phyloP scores from a whole-genome alignment of 2,113 vertebrate species.

The Willisornis vidua region DNA sequence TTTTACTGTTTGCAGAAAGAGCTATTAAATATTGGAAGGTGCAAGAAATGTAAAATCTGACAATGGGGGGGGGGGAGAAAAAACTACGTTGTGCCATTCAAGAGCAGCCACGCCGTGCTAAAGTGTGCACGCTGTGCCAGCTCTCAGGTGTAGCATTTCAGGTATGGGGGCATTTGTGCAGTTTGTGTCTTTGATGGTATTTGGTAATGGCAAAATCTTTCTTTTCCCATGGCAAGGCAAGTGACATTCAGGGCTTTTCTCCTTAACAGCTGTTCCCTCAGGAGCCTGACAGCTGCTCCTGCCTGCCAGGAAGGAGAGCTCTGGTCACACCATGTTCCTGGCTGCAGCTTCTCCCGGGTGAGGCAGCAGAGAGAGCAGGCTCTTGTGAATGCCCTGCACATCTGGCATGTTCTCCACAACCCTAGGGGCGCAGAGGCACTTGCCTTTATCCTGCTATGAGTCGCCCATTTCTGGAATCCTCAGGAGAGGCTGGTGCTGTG shows the following conservation, averaged over 20 bases:
- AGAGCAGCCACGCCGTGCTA: background rate
- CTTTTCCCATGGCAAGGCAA: rapidly evolving
- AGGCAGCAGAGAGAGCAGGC: background rate
- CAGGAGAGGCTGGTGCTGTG: background rate
- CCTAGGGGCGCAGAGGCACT: background rate
- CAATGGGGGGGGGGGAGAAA: rapidly evolving
- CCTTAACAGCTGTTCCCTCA: background rate
- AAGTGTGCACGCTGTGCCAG: background rate
- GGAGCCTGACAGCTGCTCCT: background rate
- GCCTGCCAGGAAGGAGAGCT: background rate
- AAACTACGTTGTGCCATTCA: background rate
- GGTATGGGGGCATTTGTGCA: rapidly evolving
- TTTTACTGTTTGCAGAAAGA: background rate
- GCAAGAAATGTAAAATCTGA: background rate
- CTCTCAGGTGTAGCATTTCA: background rate
- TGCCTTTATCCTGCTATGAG: background rate
- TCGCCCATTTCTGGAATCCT: background rate
- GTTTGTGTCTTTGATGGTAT: background rate
- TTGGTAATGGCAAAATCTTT: background rate
- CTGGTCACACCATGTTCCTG: background rate
- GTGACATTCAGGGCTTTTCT: background rate
- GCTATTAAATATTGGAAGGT: background rate
- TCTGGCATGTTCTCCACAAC: background rate
- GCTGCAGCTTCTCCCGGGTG: rapidly evolving
- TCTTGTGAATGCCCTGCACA: too few species aligned